Evolutionary conservation across 2,797 vertebrate genomes (phyloP), one percentile per base, ranked within the genome.

Genomic region (Philypnodon macrostomus): DNA sequence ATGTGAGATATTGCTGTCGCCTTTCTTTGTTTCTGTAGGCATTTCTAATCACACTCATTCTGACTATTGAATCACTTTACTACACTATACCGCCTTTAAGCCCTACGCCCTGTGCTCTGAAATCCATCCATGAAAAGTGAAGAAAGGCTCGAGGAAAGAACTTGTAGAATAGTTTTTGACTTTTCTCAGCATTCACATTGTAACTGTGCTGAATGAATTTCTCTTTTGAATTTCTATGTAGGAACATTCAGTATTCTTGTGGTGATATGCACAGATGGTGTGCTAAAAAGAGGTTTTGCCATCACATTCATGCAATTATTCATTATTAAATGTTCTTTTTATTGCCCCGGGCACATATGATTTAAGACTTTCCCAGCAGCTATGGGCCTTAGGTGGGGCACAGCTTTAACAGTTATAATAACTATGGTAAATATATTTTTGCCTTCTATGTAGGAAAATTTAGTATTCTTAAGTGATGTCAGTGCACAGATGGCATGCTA

Each of bases 211-310:
- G 41, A 44, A 44, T 44, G 41, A 29, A 29, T 29, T 29, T 29
- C 10, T 4, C 10, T 10, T 29, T 29, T 29, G 27, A 11, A 29
- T 29, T 29, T 29, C 27, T 29, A 29, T 29, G 27, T 23, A 23
- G 21, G n/a, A 24, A 35, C 40, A 44, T 59, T 31, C 0, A 1
- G 34, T 9, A 26, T 49, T 42, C 51, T 35, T 41, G 29, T 50
- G 29, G 52, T 10, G 24, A 75, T 52, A n/a, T 54, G 57, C 34
- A 70, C 61, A 80, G 68, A 79, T 82, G 72, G 65, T 36, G 3
- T 63, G 32, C 51, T 19, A 44, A 62, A 57, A 45, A 57, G 18
- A 62, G 54, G 47, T n/a, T n/a, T n/a, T n/a, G n/a, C n/a, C n/a
- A n/a, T n/a, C n/a, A n/a, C n/a, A n/a, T n/a, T n/a, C n/a, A n/a